Base-by-base conservation (phyloP, 2,113 vertebrate genomes). In the Tringa solitaria region DNA sequence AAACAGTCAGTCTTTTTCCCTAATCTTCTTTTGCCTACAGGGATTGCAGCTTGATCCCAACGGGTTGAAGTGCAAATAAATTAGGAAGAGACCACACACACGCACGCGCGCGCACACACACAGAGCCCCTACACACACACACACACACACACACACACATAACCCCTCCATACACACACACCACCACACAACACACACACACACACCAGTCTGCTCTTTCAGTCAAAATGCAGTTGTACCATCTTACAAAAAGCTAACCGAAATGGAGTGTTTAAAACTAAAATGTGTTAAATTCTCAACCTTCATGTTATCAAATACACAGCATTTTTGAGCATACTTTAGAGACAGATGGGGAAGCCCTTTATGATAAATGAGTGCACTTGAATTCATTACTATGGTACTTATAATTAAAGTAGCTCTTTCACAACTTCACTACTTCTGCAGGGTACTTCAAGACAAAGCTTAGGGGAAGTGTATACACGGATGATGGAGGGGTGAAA, bases 71-170 rank as follows among this genome's bases (percentile, higher is more conserved):
- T 97, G 95, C 96, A 98, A 98, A 98, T 98, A 98, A 98, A 98
- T 98, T 97, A 98, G 96, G 91, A 97, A 95, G 78, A 97, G 98
- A 98, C 98, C 98, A 98, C 98, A 98, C 98, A 97, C 93, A 69
- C 46, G 26, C 5, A 2, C 8, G 8, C 3, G 1, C 16, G 1
- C 2, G 0, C 2, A 0, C 3, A 79, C 53, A 27, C 35, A 17
- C 60, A 48, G 21, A 48, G 46, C 9, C 22, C 21, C 21, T 23
- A 22, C 20, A 35, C 22, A 84, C 79, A 74, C 90, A 84, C 70
- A 83, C 46, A 24, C 63, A 89, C 68, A 96, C 51, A 27, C 57
- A n/a, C n/a, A n/a, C n/a, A n/a, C n/a, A n/a, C n/a, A n/a, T n/a
- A 53, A 23, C 48, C 22, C 48, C 22, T 23, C 11, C 48, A 48